Conservation (phyloP, 2,797 vertebrate genomes). For the Jordanella pulchra region DNA sequence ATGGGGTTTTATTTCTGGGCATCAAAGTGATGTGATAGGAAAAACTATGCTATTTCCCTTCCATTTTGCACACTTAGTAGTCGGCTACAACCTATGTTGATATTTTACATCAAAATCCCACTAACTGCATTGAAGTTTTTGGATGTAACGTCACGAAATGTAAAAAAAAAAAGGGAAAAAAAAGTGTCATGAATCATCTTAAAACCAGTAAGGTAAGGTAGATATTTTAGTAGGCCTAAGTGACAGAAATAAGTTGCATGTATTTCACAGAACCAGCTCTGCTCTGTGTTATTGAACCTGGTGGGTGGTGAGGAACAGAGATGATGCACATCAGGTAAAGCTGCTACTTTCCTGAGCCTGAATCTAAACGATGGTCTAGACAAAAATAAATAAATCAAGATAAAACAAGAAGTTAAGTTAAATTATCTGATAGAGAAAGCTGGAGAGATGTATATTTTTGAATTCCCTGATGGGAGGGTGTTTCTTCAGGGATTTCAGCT, state of each 20-base stretch:
- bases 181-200: background rate
- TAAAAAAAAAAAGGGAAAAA: background rate
- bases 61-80: no score
- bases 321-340: constrained; percentile 62
- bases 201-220: background rate
- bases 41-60: no score
- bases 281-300: constrained; percentile 45
- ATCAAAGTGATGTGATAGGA: no score
- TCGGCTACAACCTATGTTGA: no score
- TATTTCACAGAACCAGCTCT: constrained; percentile 40
- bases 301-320: constrained; percentile 57
- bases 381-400: background rate
- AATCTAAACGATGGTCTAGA: constrained; percentile 16
- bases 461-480: constrained; percentile 4
- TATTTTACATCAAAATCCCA: no score
- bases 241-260: constrained; percentile 4
- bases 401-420: background rate
- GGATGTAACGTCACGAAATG: background rate
- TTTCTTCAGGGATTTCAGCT: constrained; percentile 19
- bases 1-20: no score
- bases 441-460: constrained; percentile 3
- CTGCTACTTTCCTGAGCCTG: constrained; percentile 36
- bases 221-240: no score
- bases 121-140: background rate
- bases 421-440: background rate